Conservation (phyloP, 2,888 invertebrate genomes). For the Nephrocerus scutellatus region DNA sequence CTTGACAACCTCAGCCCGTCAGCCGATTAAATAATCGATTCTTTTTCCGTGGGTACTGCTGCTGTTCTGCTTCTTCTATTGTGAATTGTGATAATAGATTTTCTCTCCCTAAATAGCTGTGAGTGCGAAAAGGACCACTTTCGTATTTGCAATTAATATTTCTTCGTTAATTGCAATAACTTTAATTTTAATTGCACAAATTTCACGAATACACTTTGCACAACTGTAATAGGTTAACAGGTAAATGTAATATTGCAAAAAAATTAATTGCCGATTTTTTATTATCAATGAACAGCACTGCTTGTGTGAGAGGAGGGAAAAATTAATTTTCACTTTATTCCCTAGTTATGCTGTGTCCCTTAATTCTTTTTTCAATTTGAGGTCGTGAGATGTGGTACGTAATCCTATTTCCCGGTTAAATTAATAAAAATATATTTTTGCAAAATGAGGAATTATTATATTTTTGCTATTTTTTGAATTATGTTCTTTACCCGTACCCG, state of each 20-base stretch:
- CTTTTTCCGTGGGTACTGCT: no score
- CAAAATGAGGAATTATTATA: constrained; percentile 10
- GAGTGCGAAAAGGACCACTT: no score
- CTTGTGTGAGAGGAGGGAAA: constrained; percentile 7
- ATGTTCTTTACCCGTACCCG: constrained; percentile 24
- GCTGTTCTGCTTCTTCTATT: no score
- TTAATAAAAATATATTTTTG: constrained; percentile 8
- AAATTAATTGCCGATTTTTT: constrained; percentile 1
- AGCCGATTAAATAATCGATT: constrained; percentile 24
- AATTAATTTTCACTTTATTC: constrained; percentile 16
- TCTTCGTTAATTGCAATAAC: constrained; percentile 3
- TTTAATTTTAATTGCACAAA: not conserved
- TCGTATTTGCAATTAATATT: no score
- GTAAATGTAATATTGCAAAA: no score
- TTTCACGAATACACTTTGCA: no score
- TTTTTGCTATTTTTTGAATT: constrained; percentile 14
- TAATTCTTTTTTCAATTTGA: constrained; percentile 6
- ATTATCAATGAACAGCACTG: not conserved
- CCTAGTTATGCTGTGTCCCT: constrained; percentile 5
- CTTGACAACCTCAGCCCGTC: constrained; percentile 4
- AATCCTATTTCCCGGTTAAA: constrained; percentile 12
- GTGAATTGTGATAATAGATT: no score
- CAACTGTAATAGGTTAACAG: no score
- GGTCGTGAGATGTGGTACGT: constrained; percentile 18
- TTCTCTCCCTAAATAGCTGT: no score